A percentile compares a stretch with the other conserved stretches of the same genome.
These are phyloP conservation scores for Buceros bicornis DNA, from an alignment of 2,797 vertebrate species.

Conservation along the genomic window DNA sequence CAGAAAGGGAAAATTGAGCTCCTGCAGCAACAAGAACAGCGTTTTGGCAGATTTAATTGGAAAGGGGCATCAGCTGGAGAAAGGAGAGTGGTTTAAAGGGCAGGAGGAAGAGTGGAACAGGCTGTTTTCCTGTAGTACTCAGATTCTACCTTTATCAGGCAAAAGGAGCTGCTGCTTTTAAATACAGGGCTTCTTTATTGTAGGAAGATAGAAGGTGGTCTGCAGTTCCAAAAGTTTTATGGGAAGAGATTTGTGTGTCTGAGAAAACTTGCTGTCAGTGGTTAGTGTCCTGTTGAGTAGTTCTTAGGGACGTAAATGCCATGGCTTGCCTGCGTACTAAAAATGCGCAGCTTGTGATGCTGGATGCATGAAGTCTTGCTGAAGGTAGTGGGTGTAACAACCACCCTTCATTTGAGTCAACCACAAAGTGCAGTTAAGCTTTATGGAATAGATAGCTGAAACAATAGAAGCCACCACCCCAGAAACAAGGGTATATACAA, in stretches of 20 bases:
- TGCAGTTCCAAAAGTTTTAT: not conserved
- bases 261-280: not conserved
- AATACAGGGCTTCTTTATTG: not conserved
- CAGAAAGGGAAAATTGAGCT: not conserved
- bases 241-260: not conserved
- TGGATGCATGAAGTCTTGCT: not conserved
- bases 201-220: not conserved
- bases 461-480: conserved; percentile 36
- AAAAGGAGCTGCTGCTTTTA: not conserved
- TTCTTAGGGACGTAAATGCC: not conserved
- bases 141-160: not conserved
- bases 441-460: conserved; percentile 28
- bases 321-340: not conserved
- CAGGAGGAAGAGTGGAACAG: not conserved
- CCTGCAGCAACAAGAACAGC: not conserved
- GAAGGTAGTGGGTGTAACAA: conserved; percentile 23
- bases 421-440: conserved; percentile 44
- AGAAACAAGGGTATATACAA: not conserved
- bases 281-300: not conserved
- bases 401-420: not conserved
- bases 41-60: not conserved
- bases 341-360: not conserved
- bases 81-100: not conserved
- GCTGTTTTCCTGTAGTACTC: not conserved
- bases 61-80: not conserved